Percentiles rank a stretch among this genome's conserved stretches.
Evolutionary conservation across 2,888 invertebrate species (phyloP).

Genomic region (Limnephilus auricula): DNA sequence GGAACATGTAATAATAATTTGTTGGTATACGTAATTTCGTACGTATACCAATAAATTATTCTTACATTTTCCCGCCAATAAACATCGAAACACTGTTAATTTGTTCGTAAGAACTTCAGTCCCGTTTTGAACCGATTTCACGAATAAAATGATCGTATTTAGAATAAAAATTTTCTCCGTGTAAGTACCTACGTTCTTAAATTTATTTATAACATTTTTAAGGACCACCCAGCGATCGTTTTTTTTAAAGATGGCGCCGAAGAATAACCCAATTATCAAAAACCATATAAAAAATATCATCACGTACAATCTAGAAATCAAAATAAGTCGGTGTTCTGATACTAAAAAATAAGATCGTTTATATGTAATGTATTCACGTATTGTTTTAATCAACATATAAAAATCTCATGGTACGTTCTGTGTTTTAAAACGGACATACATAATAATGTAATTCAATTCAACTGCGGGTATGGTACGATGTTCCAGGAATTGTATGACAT

Average conservation of each 20-base stretch:
- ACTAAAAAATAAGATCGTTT: neutral
- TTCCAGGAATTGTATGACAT: constrained; percentile 46
- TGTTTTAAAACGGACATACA: constrained; percentile 5
- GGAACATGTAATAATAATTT: too few species aligned
- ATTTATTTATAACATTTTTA: too few species aligned
- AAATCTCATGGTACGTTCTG: constrained; percentile 4
- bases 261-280: neutral
- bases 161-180: too few species aligned
- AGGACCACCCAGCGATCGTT: neutral
- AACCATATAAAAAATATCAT: neutral
- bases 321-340: neutral
- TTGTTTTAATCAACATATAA: neutral
- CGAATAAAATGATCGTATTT: too few species aligned
- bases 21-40: too few species aligned
- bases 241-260: constrained; percentile 12
- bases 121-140: too few species aligned
- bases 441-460: constrained; percentile 34
- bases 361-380: constrained; percentile 17
- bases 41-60: too few species aligned
- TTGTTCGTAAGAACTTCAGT: too few species aligned
- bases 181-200: too few species aligned
- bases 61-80: too few species aligned
- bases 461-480: neutral
- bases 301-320: constrained; percentile 16
- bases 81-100: too few species aligned